Percentiles rank a stretch among this genome's conserved stretches.
Evolutionary conservation across 2,113 vertebrate genomes (phyloP).

Genomic region (Gymnorhina tibicen): DNA sequence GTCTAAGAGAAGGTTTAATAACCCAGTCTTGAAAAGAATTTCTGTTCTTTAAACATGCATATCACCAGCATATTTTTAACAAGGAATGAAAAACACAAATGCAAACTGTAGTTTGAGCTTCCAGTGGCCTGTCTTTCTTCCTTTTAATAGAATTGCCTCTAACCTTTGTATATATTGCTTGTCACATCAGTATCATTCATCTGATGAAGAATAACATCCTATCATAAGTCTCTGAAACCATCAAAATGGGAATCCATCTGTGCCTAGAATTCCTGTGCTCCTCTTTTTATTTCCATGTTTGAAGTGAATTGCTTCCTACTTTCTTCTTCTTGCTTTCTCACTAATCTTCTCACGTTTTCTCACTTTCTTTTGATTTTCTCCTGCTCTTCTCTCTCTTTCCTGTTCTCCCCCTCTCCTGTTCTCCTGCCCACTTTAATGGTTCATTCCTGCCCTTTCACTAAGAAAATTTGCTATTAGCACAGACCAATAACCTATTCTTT

Average conservation of each 20-base stretch:
- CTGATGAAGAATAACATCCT: neutral
- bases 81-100: neutral
- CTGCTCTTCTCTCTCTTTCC: neutral
- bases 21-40: neutral
- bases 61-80: neutral
- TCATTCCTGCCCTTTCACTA: neutral
- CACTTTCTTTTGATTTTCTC: neutral
- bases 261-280: neutral
- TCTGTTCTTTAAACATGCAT: neutral
- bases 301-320: neutral
- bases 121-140: neutral
- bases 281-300: neutral
- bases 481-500: neutral
- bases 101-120: neutral
- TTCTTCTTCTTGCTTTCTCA: neutral
- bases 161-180: neutral
- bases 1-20: conserved; percentile 5
- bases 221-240: neutral
- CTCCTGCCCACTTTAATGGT: neutral
- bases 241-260: neutral
- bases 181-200: neutral
- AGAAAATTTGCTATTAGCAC: neutral
- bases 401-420: neutral
- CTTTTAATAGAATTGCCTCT: neutral
- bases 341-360: neutral